Percentiles rank a stretch among this genome's conserved stretches.
Evolutionary conservation across 1,140 invertebrate genomes (phyloP).

Genomic region (Aphaenogaster rudis): DNA sequence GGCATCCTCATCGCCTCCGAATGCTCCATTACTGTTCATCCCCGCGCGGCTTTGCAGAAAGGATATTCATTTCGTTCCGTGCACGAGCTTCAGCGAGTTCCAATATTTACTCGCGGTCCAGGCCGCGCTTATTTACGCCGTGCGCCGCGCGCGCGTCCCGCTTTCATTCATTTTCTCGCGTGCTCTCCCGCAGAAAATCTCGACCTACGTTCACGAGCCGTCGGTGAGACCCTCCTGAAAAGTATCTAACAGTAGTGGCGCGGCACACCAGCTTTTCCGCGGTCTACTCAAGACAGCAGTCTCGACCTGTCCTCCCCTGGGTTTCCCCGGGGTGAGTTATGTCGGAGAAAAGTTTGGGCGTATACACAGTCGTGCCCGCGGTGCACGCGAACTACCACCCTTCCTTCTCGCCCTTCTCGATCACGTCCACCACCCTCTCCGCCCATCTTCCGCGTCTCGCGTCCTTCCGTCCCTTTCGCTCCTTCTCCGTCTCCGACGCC

Average conservation of each 20-base stretch:
- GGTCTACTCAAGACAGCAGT: neutral
- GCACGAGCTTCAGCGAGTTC: slow-evolving; percentile 29
- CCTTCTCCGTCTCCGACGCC: neutral
- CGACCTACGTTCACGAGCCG: slow-evolving; percentile 73
- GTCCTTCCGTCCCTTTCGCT: slow-evolving; percentile 37
- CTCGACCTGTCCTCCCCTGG: slow-evolving; percentile 14
- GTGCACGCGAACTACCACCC: slow-evolving; percentile 15
- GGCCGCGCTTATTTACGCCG: slow-evolving; percentile 22
- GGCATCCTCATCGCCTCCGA: neutral
- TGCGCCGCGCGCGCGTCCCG: slow-evolving; percentile 7
- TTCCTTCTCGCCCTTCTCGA: slow-evolving; percentile 22
- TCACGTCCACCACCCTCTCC: slow-evolving; percentile 1
- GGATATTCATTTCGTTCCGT: slow-evolving; percentile 29
- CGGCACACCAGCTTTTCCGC: neutral
- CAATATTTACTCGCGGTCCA: slow-evolving; percentile 40
- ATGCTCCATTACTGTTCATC: slow-evolving; percentile 4
- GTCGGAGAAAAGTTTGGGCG: slow-evolving; percentile 67
- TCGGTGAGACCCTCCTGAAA: slow-evolving; percentile 57
- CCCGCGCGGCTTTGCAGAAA: neutral
- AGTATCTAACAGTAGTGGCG: slow-evolving; percentile 41
- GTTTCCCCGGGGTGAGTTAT: slow-evolving; percentile 21
- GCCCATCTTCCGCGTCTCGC: slow-evolving; percentile 12
- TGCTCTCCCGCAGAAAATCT: slow-evolving; percentile 59
- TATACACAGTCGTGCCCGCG: slow-evolving; percentile 44
- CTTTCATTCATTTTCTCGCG: slow-evolving; percentile 56